These are phyloP conservation scores for Melanerpes aurifrons DNA, from an alignment of 2,113 vertebrate genomes.

Conservation along the genomic window DNA sequence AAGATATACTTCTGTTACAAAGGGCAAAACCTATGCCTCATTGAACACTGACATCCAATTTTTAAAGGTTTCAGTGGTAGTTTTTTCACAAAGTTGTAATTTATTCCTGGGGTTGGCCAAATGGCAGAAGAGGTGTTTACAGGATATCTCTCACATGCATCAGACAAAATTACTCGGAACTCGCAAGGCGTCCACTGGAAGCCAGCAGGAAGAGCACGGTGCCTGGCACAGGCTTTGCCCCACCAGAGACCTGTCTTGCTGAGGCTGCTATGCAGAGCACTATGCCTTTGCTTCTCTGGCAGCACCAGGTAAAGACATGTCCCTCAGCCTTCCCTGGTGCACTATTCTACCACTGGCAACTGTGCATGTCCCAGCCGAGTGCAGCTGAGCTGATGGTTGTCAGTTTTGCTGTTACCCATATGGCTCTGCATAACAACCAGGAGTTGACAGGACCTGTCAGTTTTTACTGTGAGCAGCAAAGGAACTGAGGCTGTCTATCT, in stretches of 20 bases:
- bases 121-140: neutral
- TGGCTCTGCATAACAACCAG: constrained; percentile 41
- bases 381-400: neutral
- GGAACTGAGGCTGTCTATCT: constrained; percentile 28
- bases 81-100: neutral
- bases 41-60: neutral
- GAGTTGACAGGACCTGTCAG: constrained; percentile 56
- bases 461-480: constrained; percentile 3
- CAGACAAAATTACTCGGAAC: neutral
- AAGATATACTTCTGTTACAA: neutral
- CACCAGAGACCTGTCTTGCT: rapidly evolving
- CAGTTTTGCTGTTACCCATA: constrained; percentile 19
- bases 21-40: neutral
- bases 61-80: neutral
- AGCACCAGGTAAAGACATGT: rapidly evolving
- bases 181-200: neutral
- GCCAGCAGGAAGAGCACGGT: rapidly evolving
- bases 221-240: neutral
- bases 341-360: neutral
- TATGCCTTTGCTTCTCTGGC: neutral
- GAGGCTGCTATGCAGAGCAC: rapidly evolving
- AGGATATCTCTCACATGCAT: rapidly evolving
- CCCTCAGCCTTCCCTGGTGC: neutral
- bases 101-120: neutral
- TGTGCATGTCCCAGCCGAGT: neutral